Evolutionary conservation across 2,797 vertebrate genomes (phyloP), one percentile per base, ranked within the genome.

Genomic region (Acestrorhynchus altus): DNA sequence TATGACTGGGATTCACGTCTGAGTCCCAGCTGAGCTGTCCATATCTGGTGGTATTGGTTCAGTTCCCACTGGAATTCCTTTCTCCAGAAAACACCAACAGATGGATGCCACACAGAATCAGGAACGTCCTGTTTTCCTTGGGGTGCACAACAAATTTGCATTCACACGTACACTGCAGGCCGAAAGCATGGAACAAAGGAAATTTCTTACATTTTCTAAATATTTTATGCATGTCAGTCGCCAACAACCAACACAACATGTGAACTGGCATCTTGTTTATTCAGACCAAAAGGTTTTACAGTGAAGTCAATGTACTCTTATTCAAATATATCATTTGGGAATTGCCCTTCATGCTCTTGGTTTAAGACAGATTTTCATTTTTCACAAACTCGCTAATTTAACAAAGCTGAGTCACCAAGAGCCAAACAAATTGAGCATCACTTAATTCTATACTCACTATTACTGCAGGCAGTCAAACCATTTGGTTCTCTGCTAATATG

Each of bases 11-110:
- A 26, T 24, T 47, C 13, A 47, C 28, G 64, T 18, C 44, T 18
- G 20, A 47, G 42, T 12, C 22, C 65, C 44, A 67, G 24, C 44
- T 47, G 24, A n/a, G 10, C 26, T 31, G 1, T 35, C 47, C 66
- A 52, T 35, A 35, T 46, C 66, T 68, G 46, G 47, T 42, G 66
- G 26, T 31, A 51, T 20, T 68, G 66, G 26, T 31, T 68, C 51
- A n/a, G 52, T 35, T 24, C 47, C 26, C 56, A 47, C 12, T n/a
- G 18, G 52, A 56, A 24, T 63, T 24, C 8, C 13, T 13, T 1
- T 22, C 68, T 22, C 8, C 24, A 44, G 9, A 44, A 7, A 24
- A 16, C 56, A 22, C 31, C 39, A 63, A 22, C 31, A 15, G 39
- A 28, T 61, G 54, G 18, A 42, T 47, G 24, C 13, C 24, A n/a